Evolutionary conservation across 2,113 vertebrate genomes (phyloP).

Genomic region (Chlorocebus sabaeus): DNA sequence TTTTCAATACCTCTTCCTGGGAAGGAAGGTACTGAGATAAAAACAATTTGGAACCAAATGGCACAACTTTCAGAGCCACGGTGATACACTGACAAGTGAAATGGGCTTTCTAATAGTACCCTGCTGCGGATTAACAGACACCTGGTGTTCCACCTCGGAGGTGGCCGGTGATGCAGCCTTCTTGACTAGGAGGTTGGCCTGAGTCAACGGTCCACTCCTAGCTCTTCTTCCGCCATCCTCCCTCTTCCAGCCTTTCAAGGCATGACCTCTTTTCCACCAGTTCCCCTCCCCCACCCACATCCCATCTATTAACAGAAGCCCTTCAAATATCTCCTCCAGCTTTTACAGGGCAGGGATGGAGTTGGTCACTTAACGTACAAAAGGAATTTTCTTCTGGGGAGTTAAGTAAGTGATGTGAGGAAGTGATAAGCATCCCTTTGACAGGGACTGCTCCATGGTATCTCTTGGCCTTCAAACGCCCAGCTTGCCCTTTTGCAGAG

Average conservation of each 20-base stretch:
- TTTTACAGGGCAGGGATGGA: neutral
- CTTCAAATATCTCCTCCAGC: neutral
- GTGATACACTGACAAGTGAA: accelerated
- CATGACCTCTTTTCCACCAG: neutral
- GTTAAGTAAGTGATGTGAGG: neutral
- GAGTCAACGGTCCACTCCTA: neutral
- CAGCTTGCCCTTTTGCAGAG: neutral
- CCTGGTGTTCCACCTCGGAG: neutral
- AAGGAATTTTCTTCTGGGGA: neutral
- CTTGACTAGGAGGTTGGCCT: neutral
- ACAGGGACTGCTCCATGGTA: too few species aligned
- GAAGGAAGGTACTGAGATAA: neutral
- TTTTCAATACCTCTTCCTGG: neutral
- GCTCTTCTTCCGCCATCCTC: neutral
- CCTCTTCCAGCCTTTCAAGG: neutral
- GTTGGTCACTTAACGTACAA: neutral
- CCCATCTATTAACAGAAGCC: neutral
- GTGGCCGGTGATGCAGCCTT: neutral
- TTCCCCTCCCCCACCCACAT: too few species aligned
- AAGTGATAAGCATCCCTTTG: neutral
- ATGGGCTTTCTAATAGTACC: neutral
- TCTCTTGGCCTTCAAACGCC: neutral
- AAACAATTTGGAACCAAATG: neutral
- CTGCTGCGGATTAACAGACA: neutral
- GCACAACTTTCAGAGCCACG: neutral